A percentile compares a stretch with the other conserved stretches of the same genome.
These are phyloP conservation scores for Rhinoraja longicauda DNA, from an alignment of 2,797 vertebrate genomes.

Conservation along the genomic window DNA sequence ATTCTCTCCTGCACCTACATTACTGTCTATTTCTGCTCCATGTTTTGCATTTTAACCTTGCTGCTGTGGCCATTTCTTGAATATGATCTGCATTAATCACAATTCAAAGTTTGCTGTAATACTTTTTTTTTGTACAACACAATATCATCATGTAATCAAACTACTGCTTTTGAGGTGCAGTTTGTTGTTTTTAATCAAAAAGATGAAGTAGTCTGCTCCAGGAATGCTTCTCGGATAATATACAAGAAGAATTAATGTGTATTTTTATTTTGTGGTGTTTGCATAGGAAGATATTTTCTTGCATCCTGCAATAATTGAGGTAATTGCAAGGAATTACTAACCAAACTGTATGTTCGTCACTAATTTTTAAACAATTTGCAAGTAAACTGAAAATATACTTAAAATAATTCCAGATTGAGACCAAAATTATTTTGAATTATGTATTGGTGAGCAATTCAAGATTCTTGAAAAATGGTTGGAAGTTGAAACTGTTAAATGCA, in stretches of 20 bases:
- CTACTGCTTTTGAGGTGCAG: not conserved
- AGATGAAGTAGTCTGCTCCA: not conserved
- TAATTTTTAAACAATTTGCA: not conserved
- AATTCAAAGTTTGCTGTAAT: not conserved
- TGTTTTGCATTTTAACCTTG: not conserved
- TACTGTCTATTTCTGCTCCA: not conserved
- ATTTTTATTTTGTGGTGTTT: not conserved
- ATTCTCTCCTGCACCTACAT: not conserved
- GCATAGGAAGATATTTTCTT: not conserved
- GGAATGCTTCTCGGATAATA: not conserved
- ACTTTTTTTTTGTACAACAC: not conserved
- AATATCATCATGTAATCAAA: not conserved
- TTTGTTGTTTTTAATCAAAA: not conserved
- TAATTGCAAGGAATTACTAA: not conserved
- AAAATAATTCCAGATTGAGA: too few species aligned
- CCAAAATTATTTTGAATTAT: too few species aligned
- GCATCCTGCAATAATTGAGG: not conserved
- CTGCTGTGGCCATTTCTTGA: not conserved
- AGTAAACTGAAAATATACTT: not conserved
- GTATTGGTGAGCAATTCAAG: too few species aligned
- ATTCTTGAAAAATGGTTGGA: too few species aligned
- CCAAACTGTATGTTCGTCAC: not conserved
- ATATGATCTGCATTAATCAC: not conserved
- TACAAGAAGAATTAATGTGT: not conserved
- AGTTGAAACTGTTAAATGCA: too few species aligned